Conservation (phyloP, 1,140 invertebrate genomes). For the Pygmarrhopalites habei region DNA sequence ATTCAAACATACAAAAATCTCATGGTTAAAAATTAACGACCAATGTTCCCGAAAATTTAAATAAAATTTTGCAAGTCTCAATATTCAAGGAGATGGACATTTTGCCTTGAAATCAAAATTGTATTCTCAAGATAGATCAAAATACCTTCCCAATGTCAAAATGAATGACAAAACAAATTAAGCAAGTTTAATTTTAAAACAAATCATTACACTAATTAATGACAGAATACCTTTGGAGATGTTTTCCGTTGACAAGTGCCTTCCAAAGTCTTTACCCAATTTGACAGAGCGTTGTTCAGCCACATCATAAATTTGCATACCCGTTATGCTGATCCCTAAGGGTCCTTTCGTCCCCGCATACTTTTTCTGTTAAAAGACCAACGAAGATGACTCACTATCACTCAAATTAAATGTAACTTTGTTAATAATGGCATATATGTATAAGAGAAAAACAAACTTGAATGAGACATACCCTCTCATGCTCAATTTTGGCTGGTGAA, state of each 20-base stretch:
- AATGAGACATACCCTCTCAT: slow-evolving; percentile 44
- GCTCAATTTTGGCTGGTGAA: slow-evolving; percentile 45
- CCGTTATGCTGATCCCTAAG: slow-evolving; percentile 22
- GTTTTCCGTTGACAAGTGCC: not conserved
- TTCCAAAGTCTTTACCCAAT: slow-evolving; percentile 14
- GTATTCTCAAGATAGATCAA: too few relatives aligned
- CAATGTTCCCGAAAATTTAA: too few relatives aligned
- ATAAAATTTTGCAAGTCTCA: too few relatives aligned
- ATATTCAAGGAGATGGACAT: too few relatives aligned
- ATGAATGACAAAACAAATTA: too few relatives aligned
- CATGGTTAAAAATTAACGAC: too few relatives aligned
- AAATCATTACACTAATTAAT: not conserved
- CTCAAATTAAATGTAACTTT: too few relatives aligned
- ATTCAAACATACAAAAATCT: not conserved
- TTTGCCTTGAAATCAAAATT: too few relatives aligned
- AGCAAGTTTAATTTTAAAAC: not conserved
- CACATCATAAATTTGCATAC: slow-evolving; percentile 23
- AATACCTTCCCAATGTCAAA: too few relatives aligned
- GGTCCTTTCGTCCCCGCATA: slow-evolving; percentile 18
- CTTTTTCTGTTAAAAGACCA: slow-evolving; percentile 15
- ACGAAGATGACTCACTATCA: not conserved
- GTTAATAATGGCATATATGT: too few relatives aligned
- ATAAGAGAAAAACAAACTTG: too few relatives aligned
- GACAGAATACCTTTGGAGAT: not conserved
- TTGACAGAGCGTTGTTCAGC: not conserved